A percentile compares a stretch with the other conserved stretches of the same genome.
These are phyloP conservation scores for Eulimnadia texana DNA, from an alignment of 1,140 invertebrate species.

Conservation along the genomic window DNA sequence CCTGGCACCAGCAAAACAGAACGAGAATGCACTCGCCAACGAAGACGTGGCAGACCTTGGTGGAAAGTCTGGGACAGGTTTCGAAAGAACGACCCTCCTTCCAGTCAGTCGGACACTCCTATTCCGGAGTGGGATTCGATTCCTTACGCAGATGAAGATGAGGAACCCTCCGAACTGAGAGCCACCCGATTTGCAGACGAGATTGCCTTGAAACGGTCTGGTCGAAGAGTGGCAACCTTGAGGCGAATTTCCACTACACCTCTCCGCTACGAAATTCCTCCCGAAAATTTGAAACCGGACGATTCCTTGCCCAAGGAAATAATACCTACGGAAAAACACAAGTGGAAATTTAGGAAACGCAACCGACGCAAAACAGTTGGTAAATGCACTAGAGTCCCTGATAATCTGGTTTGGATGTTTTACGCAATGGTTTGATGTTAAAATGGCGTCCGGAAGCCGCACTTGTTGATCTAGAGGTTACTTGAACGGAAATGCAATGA, in stretches of 20 bases:
- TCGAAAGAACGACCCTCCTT: not conserved
- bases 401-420: not conserved
- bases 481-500: too few species aligned
- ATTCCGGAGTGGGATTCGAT: not conserved
- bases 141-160: not conserved
- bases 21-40: not conserved
- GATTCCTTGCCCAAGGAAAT: not conserved
- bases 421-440: too few species aligned
- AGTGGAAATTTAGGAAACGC: not conserved
- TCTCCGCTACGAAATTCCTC: not conserved
- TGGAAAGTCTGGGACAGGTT: not conserved
- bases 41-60: not conserved
- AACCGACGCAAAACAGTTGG: not conserved
- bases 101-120: not conserved
- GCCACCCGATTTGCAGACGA: not conserved
- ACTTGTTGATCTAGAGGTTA: too few species aligned
- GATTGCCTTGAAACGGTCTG: not conserved
- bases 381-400: not conserved
- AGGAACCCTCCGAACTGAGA: not conserved
- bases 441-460: too few species aligned
- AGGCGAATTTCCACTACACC: constrained; percentile 14
- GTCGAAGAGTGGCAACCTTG: constrained; percentile 5
- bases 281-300: not conserved
- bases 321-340: not conserved
- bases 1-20: not conserved